These are phyloP conservation scores for Darevskia mixta DNA, from an alignment of 2,797 vertebrate genomes.

Conservation along the genomic window DNA sequence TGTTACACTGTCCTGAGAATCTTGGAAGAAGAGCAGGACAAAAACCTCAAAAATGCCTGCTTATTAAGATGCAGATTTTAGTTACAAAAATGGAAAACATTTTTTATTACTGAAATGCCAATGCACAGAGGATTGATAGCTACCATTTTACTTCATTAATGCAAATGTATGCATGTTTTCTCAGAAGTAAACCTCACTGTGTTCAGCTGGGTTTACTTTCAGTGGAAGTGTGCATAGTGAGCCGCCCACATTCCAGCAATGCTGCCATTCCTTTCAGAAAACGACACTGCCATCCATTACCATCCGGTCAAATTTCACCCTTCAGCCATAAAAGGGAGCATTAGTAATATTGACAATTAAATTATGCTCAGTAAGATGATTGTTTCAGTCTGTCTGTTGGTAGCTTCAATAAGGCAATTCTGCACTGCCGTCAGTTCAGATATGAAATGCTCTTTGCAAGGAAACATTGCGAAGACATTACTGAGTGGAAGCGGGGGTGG, in stretches of 20 bases:
- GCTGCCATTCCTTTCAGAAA: neutral
- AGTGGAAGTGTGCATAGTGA: neutral
- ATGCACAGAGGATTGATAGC: neutral
- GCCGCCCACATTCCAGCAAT: neutral
- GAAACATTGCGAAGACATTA: neutral
- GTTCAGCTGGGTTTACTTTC: neutral
- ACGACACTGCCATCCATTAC: neutral
- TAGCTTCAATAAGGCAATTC: conserved; percentile 1
- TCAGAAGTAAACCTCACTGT: no score
- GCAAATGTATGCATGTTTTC: neutral
- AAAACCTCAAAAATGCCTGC: no score
- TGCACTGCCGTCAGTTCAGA: neutral
- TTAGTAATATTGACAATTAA: conserved; percentile 8
- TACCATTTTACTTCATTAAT: neutral
- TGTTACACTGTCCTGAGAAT: no score
- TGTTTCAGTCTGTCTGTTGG: conserved; percentile 18
- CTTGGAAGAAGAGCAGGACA: no score
- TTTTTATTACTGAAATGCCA: neutral
- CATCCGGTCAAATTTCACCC: neutral
- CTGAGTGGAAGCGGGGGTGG: neutral
- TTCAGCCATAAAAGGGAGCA: neutral
- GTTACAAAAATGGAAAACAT: no score
- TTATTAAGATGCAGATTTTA: neutral
- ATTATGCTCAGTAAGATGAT: neutral
- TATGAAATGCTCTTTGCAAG: neutral